Evolutionary conservation across 2,888 invertebrate species (phyloP).

Genomic region (Pyrocoelia pectoralis): DNA sequence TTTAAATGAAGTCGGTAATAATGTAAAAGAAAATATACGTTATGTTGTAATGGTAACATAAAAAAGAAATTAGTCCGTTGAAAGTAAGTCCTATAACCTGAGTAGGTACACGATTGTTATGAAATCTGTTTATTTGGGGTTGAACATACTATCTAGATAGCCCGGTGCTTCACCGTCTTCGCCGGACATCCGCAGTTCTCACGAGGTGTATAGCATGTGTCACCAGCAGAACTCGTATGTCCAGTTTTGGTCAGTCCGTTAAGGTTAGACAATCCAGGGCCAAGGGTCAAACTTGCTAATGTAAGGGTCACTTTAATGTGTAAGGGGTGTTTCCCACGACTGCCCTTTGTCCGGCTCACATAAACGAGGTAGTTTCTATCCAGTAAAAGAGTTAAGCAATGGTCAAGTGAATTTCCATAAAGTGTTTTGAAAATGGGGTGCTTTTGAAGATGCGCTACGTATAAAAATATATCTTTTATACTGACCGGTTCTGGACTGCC

Average conservation of each 20-base stretch:
- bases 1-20: not conserved
- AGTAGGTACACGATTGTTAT: conserved; percentile 10
- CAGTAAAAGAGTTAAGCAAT: conserved; percentile 47
- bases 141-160: conserved; percentile 18
- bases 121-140: conserved; percentile 29
- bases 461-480: conserved; percentile 41
- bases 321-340: conserved; percentile 53
- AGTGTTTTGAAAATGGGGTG: conserved; percentile 37
- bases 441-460: conserved; percentile 43
- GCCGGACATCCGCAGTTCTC: conserved; percentile 38
- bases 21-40: not conserved
- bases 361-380: conserved; percentile 47
- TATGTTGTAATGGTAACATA: not conserved
- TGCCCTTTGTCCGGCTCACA: conserved; percentile 50
- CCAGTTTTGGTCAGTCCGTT: conserved; percentile 58
- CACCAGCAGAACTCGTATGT: conserved; percentile 47
- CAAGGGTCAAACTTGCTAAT: conserved; percentile 47
- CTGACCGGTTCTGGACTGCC: conserved; percentile 49
- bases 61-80: conserved; percentile 20
- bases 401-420: conserved; percentile 53
- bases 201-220: conserved; percentile 36
- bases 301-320: conserved; percentile 50
- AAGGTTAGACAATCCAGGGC: conserved; percentile 45
- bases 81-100: conserved; percentile 9
- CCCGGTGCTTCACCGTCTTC: conserved; percentile 31